Conservation (phyloP, 1,140 invertebrate genomes). For the Bradysia coprophila region DNA sequence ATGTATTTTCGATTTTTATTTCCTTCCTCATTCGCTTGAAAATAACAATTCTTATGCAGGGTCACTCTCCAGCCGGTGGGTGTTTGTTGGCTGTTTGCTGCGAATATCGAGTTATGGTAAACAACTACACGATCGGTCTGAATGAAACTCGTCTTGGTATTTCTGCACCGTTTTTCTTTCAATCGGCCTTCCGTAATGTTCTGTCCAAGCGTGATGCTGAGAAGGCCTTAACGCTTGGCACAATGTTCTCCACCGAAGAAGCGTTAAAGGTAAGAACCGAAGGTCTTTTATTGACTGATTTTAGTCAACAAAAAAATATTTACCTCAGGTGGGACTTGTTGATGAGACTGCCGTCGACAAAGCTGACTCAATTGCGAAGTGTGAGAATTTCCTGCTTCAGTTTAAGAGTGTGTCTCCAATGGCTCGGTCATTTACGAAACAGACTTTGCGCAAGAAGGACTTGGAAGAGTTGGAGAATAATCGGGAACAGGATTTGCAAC, state of each 20-base stretch:
- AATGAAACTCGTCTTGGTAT: constrained; percentile 60
- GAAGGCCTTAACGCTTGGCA: constrained; percentile 48
- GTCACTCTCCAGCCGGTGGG: constrained; percentile 68
- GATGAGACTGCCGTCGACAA: constrained; percentile 54
- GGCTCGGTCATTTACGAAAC: constrained; percentile 42
- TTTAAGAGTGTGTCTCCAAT: constrained; percentile 40
- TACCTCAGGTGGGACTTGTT: constrained; percentile 39
- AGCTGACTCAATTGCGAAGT: constrained; percentile 41
- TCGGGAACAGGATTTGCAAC: constrained; percentile 35
- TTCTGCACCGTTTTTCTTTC: constrained; percentile 57
- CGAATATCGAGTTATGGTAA: constrained; percentile 66
- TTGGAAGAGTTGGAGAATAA: constrained; percentile 35
- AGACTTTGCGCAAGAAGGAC: constrained; percentile 30
- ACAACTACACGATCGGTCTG: constrained; percentile 60
- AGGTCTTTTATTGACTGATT: too few relatives aligned
- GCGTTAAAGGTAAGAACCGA: constrained; percentile 48
- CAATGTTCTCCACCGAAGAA: constrained; percentile 51
- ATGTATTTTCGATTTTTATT: too few relatives aligned
- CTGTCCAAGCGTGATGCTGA: constrained; percentile 47
- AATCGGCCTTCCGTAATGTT: constrained; percentile 29
- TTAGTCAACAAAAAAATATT: background rate
- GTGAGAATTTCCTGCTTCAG: constrained; percentile 39
- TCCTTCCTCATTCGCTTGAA: too few relatives aligned
- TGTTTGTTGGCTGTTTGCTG: constrained; percentile 60
- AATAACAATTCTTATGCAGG: too few relatives aligned